Evolutionary conservation across 2,113 vertebrate genomes (phyloP), one percentile per base, ranked within the genome.

Genomic region (Elachura formosa): DNA sequence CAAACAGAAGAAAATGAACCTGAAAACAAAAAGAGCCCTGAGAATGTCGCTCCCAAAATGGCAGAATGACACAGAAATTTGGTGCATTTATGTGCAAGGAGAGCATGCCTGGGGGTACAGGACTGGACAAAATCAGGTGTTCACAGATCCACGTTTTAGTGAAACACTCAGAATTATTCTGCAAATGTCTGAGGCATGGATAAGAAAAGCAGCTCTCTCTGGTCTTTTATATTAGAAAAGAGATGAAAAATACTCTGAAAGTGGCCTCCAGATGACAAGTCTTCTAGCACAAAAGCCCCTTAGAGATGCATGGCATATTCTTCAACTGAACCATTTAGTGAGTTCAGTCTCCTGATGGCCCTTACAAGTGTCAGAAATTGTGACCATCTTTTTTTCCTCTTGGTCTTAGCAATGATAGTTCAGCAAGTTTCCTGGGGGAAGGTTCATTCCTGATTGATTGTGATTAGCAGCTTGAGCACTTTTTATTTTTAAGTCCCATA

Each of bases 51-150:
- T 59, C 13, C 29, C 16, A 29, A 45, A 73, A 26, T 2, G 22
- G 24, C 22, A 73, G 63, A 84, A 33, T 29, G 72, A 14, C 7
- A 20, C 14, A 80, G 43, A n/a, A 40, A 31, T 67, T 40, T 40
- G 8, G 4, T 31, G 14, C 13, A n/a, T 31, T 62, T 54, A 2
- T 63, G 28, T 33, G 25, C 33, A 59, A 58, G 25, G 28, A 68
- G 33, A 26, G 10, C 22, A 14, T 48, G 45, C 10, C 29, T 72
- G 21, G 23, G 7, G 7, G 6, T 23, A 41, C 34, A 67, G 6
- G 20, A 45, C 25, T 34, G n/a, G 13, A 8, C 0, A 1, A 76
- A 62, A 20, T 46, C 15, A 25, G 14, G 40, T 0, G 0, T 63
- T 76, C 64, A 49, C 33, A 55, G 55, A 33, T 34, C 34, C 7